Base-by-base conservation (phyloP, 1,140 invertebrate genomes). In the Drosophila seguyi region DNA sequence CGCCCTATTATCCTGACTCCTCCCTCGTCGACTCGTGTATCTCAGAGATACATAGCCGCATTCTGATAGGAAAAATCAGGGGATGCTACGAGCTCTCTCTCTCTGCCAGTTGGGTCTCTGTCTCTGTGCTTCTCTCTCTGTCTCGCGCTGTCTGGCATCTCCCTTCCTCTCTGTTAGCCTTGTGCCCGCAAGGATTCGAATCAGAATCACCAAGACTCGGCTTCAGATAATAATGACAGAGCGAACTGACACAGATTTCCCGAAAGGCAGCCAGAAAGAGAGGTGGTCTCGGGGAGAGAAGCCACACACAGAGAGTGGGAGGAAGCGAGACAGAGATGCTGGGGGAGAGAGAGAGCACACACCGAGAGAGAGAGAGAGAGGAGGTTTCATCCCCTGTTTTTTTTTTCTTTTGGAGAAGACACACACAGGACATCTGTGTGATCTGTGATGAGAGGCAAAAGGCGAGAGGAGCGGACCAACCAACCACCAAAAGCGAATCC, bases 1-100 rank as follows among this genome's bases (percentile, higher is more conserved):
- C 88, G 88, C 88, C 88, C 88, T 91, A 90, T 91, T 91, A 91
- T 91, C 88, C 88, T 91, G 86, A 74, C 91, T 91, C 88, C 88
- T 91, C 88, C 88, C 88, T 75, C 4, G n/a, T 25, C 81, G 74
- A 75, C 44, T 59, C 29, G 57, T 81, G 85, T 90, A 81, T 88
- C 81, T 88, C 84, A 68, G 57, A 87, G 84, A 86, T 88, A 86
- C 83, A 87, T 77, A 83, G 81, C 82, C 65, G 83, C 63, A 84
- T 77, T 88, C 84, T 88, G 84, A 87, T 88, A 90, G 76, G 85
- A 88, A 87, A 76, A 65, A 71, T 31, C 42, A 48, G 48, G 62
- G 22, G 60, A 82, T 85, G 84, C 75, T 80, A 76, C 79, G 14
- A 47, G 34, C 16, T 34, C 38, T 39, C 66, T 39, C 66, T 55